Evolutionary conservation across 1,140 invertebrate species (phyloP).

Genomic region (Plodia interpunctella): DNA sequence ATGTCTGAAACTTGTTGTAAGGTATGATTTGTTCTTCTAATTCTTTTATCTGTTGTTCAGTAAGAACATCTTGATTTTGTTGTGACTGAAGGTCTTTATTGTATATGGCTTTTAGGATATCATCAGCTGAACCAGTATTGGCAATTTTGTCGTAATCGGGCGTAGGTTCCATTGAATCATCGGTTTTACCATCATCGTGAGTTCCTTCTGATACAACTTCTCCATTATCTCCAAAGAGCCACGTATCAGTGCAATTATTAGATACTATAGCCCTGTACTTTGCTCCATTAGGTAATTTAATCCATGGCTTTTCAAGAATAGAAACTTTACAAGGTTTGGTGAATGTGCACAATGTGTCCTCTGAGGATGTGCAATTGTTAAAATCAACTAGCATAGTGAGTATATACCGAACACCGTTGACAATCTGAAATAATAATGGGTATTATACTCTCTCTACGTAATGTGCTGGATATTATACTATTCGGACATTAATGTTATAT

Average conservation of each 20-base stretch:
- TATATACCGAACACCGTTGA: slow-evolving; percentile 71
- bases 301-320: slow-evolving; percentile 71
- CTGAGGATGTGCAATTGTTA: slow-evolving; percentile 40
- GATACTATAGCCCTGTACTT: slow-evolving; percentile 65
- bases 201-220: slow-evolving; percentile 40
- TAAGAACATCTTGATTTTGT: slow-evolving; percentile 40
- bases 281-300: slow-evolving; percentile 57
- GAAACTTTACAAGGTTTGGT: slow-evolving; percentile 56
- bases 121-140: slow-evolving; percentile 38
- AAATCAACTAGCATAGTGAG: slow-evolving; percentile 56
- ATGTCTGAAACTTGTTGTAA: slow-evolving; percentile 27
- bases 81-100: slow-evolving; percentile 43
- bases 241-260: slow-evolving; percentile 74
- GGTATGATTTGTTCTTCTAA: slow-evolving; percentile 71
- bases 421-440: slow-evolving; percentile 45
- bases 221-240: slow-evolving; percentile 62
- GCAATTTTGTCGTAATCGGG: slow-evolving; percentile 32
- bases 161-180: slow-evolving; percentile 23
- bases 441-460: not conserved
- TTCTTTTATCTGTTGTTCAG: slow-evolving; percentile 51
- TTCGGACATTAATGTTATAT: not conserved
- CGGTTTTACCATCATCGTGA: slow-evolving; percentile 18
- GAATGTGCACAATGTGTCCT: slow-evolving; percentile 29
- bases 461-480: too few species aligned
- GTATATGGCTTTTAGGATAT: slow-evolving; percentile 51